Base-by-base conservation (phyloP, 2,797 vertebrate species). In the Parambassis ranga region DNA sequence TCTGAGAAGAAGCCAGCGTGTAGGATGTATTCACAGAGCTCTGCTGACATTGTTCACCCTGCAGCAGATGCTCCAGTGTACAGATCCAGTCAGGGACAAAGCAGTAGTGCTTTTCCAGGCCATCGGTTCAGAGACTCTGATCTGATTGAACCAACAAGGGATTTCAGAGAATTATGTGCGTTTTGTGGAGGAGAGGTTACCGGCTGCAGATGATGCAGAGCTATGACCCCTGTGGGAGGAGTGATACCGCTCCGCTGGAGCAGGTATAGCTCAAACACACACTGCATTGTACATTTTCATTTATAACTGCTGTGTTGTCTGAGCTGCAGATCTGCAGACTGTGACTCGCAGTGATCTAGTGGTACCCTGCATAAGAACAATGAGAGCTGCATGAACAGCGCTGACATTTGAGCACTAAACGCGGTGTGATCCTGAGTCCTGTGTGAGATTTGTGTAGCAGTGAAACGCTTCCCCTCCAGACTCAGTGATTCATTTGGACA, bases 91-190 rank as follows among this genome's bases (percentile, higher is more conserved):
- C 22, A 9, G 2, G 43, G 39, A 43, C 7, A 36, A 63, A 26
- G 30, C n/a, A 8, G 19, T 0, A 57, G 50, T 26, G 32, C 42
- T 8, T 70, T 58, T 72, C 31, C 2, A 10, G 61, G 37, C 65
- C 63, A 59, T 68, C 61, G 58, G 62, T 71, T 71, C 39, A 53
- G 42, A 49, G 36, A 19, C 42, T 64, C 55, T 75, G 77, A 78
- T 78, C 53, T 71, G 71, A 80, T 52, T 72, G 49, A 71, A 58
- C 42, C 26, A 57, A 81, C 18, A 2, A 36, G 72, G 62, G 64
- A 60, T 81, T 81, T 81, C 36, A 71, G 77, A 64, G 74, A 39
- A 76, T 65, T 75, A 56, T 59, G 43, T 15, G 23, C 59, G 66
- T 77, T 70, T 63, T 68, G 59, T 70, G 50, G 51, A 43, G 53